Evolutionary conservation across 1,140 invertebrate genomes (phyloP).

Genomic region (Drosophila equinoxialis): DNA sequence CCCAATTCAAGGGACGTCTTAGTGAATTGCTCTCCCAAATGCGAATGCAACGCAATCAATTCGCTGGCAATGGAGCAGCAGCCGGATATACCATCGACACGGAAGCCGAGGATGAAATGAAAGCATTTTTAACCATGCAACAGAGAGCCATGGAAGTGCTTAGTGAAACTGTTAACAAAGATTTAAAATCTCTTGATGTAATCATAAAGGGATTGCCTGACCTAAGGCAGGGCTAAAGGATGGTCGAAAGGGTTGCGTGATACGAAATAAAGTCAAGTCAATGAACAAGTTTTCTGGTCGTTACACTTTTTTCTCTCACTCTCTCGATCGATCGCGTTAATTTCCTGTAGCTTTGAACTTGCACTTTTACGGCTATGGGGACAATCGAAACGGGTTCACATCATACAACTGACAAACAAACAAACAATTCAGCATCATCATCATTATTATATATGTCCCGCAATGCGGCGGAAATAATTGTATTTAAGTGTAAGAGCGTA

Average conservation of each 20-base stretch:
- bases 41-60: constrained; percentile 88
- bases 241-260: not conserved
- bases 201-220: constrained; percentile 90
- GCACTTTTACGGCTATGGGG: constrained; percentile 68
- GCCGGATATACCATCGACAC: constrained; percentile 85
- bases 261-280: constrained; percentile 52
- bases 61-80: constrained; percentile 80
- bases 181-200: constrained; percentile 90
- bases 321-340: constrained; percentile 13
- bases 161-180: constrained; percentile 90
- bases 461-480: constrained; percentile 76
- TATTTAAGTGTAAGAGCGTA: constrained; percentile 29
- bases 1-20: constrained; percentile 95
- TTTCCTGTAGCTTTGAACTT: constrained; percentile 80
- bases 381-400: constrained; percentile 80
- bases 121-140: constrained; percentile 91
- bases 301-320: constrained; percentile 49
- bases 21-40: constrained; percentile 95
- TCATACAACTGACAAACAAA: not conserved
- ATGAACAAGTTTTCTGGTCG: constrained; percentile 61
- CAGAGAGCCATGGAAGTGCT: constrained; percentile 93
- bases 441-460: constrained; percentile 23
- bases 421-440: constrained; percentile 3
- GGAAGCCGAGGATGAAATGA: constrained; percentile 87
- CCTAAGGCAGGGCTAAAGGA: constrained; percentile 54